Evolutionary conservation across 2,113 vertebrate genomes (phyloP), one percentile per base, ranked within the genome.

Genomic region (Seriola dumerili): DNA sequence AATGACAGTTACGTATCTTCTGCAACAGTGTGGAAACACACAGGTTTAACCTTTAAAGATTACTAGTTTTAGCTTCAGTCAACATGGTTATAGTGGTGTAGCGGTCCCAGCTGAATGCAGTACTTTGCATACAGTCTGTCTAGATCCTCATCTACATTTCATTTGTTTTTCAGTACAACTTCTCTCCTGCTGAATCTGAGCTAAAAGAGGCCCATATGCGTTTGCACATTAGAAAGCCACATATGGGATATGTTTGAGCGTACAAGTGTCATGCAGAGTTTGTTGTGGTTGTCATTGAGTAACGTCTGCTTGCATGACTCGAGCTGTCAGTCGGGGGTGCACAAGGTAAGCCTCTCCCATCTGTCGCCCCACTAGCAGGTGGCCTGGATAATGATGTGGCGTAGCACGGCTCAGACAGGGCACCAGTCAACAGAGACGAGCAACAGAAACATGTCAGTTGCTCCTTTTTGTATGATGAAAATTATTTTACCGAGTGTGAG

Each of bases 331-430:
- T 79, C 12, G 88, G 84, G 85, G 80, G 85, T 73, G 76, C 61
- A 50, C 55, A 57, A 93, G 86, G 89, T 91, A 89, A 85, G 83
- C 86, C 68, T 84, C 74, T 81, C 59, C 88, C 91, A 91, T 92
- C 91, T 93, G 92, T 85, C 40, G 59, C 36, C 48, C 50, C 65
- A 4, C 73, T 32, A 79, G 89, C 89, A 93, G 89, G 90, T 91
- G 88, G 86, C 36, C 72, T 63, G 75, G 91, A 89, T 93, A 91
- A 91, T 92, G 88, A 91, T 84, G 78, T 78, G 70, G 29, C 29
- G 16, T 73, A 69, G 72, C 36, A 10, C 5, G 44, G 57, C 76
- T 83, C 81, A 85, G 61, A 82, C 29, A 17, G 74, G 81, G 77
- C 67, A 71, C 36, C 80, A 59, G 63, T 84, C 67, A 46, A 80